Base-by-base conservation (phyloP, 2,888 invertebrate species). In the Parnassius apollo region DNA sequence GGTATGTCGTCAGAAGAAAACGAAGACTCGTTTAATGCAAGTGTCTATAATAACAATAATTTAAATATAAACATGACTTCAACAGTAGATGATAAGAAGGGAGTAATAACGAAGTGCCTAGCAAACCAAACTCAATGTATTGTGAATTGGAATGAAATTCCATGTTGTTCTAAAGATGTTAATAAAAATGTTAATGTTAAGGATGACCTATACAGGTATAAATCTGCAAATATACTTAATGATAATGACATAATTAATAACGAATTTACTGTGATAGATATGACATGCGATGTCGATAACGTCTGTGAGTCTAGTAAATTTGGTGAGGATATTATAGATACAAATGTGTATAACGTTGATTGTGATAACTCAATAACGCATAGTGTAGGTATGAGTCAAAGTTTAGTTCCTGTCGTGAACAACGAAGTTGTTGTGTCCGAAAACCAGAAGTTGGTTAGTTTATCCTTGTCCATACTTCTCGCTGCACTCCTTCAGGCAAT, bases 401-500 rank as follows among this genome's bases (percentile, higher is more conserved):
- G 82, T 80, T 81, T 91, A 84, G 87, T 91, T 85, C 89, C 91
- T 82, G 85, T 90, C 66, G 70, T 68, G 64, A 86, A 84, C 80
- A 91, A 90, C 75, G 91, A 87, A 79, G 73, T 91, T 57, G 92
- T 80, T 55, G 80, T 78, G 67, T 82, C 83, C 8, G 92, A 91
- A 69, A 88, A 81, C 70, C 87, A 90, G 73, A 93, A 93, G 79
- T 77, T 94, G 71, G 92, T 94, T 56, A 93, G 94, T 68, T 78
- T 94, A 60, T 94, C 94, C 22, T 77, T 94, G 46, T 94, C 94
- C 54, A 88, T 94, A 68, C 82, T 94, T 13, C 85, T 94, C 55
- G 94, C 94, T 22, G 94, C 94, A 42, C 76, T 94, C 72, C 74
- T 94, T 46, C 94, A 94, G 80, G 94, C 94, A 68, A 93, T 94